Evolutionary conservation across 2,797 vertebrate genomes (phyloP).

Genomic region (Coccyzus lansbergi): DNA sequence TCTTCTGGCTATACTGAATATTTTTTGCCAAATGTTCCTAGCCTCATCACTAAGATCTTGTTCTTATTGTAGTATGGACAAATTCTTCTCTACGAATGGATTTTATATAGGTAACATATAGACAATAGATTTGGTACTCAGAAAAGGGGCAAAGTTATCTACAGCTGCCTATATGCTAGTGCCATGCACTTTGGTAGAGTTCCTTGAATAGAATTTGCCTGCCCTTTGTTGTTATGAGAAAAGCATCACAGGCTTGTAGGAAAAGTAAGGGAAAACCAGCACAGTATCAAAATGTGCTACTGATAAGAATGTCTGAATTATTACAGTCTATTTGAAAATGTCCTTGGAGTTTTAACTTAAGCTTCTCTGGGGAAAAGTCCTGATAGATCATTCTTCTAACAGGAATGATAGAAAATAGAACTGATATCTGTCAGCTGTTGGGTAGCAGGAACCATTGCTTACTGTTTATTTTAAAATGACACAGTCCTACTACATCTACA

Average conservation of each 20-base stretch:
- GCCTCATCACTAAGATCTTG: neutral
- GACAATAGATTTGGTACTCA: neutral
- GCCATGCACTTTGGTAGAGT: neutral
- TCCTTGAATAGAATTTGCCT: neutral
- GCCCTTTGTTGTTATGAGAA: neutral
- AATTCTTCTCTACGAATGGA: neutral
- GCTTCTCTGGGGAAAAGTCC: conserved; percentile 40
- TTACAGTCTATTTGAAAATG: conserved; percentile 51
- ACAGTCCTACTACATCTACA: neutral
- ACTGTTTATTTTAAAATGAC: conserved; percentile 44
- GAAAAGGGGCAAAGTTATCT: neutral
- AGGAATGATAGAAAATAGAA: conserved; percentile 46
- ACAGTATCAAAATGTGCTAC: conserved; percentile 21
- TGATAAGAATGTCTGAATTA: conserved; percentile 57
- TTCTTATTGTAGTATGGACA: neutral
- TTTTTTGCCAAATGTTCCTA: neutral
- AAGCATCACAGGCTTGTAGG: neutral
- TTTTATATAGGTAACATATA: neutral
- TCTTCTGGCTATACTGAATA: neutral
- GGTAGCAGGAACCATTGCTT: conserved; percentile 33
- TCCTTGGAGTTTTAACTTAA: conserved; percentile 62
- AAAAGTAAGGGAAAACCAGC: conserved; percentile 25
- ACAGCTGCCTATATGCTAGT: neutral
- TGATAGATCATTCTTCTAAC: conserved; percentile 60
- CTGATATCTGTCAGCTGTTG: conserved; percentile 45